Evolutionary conservation across 2,113 vertebrate genomes (phyloP), one percentile per base, ranked within the genome.

Genomic region (Megaptera novaeangliae): DNA sequence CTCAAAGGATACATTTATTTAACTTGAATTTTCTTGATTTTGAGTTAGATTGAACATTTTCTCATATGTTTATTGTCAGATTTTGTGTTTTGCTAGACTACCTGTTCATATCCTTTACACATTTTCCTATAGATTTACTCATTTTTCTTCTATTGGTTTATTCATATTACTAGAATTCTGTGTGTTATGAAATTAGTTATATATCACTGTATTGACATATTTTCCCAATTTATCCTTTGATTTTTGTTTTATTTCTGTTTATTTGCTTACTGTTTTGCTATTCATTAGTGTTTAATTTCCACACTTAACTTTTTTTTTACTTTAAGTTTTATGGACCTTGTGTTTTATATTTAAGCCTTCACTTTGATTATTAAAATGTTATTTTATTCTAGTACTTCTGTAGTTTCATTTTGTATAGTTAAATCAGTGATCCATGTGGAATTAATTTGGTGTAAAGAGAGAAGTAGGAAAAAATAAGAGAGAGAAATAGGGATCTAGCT

Each of bases 21-120:
- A 46, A 27, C 66, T 91, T 77, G 20, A 18, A n/a, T 95, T 93
- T 91, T 87, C 61, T 86, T 59, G 29, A 59, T 95, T 97, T 77
- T 94, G 82, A 63, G 20, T 92, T 96, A 91, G 84, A 8, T 68
- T 95, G 63, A 93, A 91, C 44, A 44, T 88, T 86, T 95, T 57
- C 36, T 91, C 11, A 23, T 75, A 29, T 74, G 23, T 71, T 83
- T 74, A 82, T 92, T 91, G 68, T 94, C n/a, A 64, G 3, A 59
- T 95, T 81, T 94, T 92, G 4, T 68, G 44, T 90, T 95, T 93
- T 88, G 31, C 29, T 85, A 6, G 88, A 69, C 5, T 82, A 41
- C 36, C 39, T 97, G 3, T 92, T 91, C 14, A 18, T 95, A 63
- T 55, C 39, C 41, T 87, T 66, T 29, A 84, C 15, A 80, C 8